phyloP scores from a whole-genome alignment of 2,888 invertebrate species.

The Caenorhabditis sp. region DNA sequence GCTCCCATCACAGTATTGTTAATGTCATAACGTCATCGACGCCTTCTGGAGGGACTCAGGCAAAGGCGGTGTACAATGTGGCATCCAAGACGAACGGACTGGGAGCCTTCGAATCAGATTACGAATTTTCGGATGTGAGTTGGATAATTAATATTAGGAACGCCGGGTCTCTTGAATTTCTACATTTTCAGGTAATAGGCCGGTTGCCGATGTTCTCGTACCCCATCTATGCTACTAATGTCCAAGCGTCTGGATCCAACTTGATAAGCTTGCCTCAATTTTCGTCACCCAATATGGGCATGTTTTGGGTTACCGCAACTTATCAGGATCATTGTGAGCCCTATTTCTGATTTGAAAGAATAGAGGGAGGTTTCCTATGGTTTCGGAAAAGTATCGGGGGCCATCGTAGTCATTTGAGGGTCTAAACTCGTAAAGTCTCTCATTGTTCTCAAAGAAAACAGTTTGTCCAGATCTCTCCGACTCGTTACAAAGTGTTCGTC shows the following conservation, averaged over 20 bases:
- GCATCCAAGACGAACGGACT: not conserved
- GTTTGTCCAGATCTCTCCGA: too few relatives aligned
- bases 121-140: not conserved
- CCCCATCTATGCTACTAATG: not conserved
- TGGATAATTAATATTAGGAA: too few relatives aligned
- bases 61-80: not conserved
- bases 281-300: not conserved
- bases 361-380: too few relatives aligned
- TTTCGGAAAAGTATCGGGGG: too few relatives aligned
- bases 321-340: conserved; percentile 13
- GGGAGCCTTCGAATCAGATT: not conserved
- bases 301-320: not conserved
- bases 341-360: too few relatives aligned
- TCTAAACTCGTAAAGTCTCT: too few relatives aligned
- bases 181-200: not conserved
- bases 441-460: too few relatives aligned
- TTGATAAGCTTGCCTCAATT: not conserved
- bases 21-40: not conserved
- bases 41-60: conserved; percentile 3
- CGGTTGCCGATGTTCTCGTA: not conserved
- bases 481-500: too few relatives aligned
- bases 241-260: not conserved
- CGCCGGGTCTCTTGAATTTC: too few relatives aligned
- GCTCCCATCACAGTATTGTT: not conserved
- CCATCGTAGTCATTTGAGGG: too few relatives aligned